Evolutionary conservation across 2,113 vertebrate species (phyloP), one percentile per base, ranked within the genome.

Genomic region (Meles meles): DNA sequence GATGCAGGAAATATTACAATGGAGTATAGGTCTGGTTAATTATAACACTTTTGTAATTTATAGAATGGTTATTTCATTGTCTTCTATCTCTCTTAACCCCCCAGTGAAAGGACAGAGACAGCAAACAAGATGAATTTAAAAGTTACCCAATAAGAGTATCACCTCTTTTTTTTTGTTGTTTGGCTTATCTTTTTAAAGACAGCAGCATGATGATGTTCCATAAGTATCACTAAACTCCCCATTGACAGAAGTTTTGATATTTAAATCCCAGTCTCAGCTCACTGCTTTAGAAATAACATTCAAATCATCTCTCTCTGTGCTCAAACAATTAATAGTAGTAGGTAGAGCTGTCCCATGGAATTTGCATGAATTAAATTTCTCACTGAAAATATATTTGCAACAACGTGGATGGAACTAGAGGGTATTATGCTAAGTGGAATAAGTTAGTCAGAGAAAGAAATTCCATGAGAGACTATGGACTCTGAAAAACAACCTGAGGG

Each of bases 321-420:
- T 65, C 15, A 83, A 55, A 83, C 42, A 55, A 34, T 11, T 76
- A n/a, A 44, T 76, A 39, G 14, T 76, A 39, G 14, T 10, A 87
- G 11, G 3, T 39, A 23, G 47, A 52, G 4, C 6, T 34, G 0
- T 3, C 47, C n/a, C 6, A 21, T 3, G 23, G 39, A 4, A 69
- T 90, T 77, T 77, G 2, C 39, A 67, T 47, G 23, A 74, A 57
- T 57, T 67, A 57, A 3, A 85, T 6, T 85, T 47, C 18, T 82
- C 34, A 34, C 34, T 92, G 71, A 80, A 80, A 14, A 7, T 47
- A 17, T 21, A 42, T 3, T 39, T 23, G 42, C 2, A 81, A 63
- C 31, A 13, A 69, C 15, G 2, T 20, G 34, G 15, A 69, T 69
- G 65, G 65, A 18, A 69, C 65, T n/a, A 69, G 65, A 69, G 17